Evolutionary conservation across 2,888 invertebrate genomes (phyloP).

Genomic region (Drymonia ruficornis): DNA sequence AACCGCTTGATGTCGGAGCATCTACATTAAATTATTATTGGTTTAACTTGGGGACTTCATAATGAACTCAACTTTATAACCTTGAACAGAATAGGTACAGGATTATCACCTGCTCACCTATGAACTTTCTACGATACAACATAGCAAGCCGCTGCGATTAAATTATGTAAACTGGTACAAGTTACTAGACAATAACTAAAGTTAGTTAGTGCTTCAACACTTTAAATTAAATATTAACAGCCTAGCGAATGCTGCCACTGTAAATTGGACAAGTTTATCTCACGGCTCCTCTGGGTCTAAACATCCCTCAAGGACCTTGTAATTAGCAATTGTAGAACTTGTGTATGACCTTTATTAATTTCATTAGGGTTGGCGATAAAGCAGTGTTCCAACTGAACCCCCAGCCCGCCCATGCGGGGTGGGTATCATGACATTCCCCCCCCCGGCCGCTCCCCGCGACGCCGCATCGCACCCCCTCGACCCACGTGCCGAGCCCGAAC

Average conservation of each 20-base stretch:
- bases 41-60: no score
- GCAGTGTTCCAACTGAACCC: slow-evolving; percentile 41
- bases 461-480: slow-evolving; percentile 21
- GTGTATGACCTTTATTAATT: slow-evolving; percentile 55
- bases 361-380: slow-evolving; percentile 50
- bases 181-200: no score
- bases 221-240: slow-evolving; percentile 10
- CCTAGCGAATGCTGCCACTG: no score
- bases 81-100: no score
- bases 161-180: no score
- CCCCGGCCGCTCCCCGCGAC: slow-evolving; percentile 30
- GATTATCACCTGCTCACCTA: no score
- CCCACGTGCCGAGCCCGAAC: slow-evolving; percentile 52
- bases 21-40: slow-evolving; percentile 10
- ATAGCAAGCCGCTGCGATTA: no score
- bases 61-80: no score
- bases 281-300: slow-evolving; percentile 9
- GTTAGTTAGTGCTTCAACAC: no score
- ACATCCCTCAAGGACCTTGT: slow-evolving; percentile 23
- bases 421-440: slow-evolving; percentile 64
- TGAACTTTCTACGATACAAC: no score
- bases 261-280: not conserved
- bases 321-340: slow-evolving; percentile 41
- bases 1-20: slow-evolving; percentile 24
- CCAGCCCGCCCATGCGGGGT: slow-evolving; percentile 52